Evolutionary conservation across 2,113 vertebrate genomes (phyloP), one percentile per base, ranked within the genome.

Genomic region (Microcebus murinus): DNA sequence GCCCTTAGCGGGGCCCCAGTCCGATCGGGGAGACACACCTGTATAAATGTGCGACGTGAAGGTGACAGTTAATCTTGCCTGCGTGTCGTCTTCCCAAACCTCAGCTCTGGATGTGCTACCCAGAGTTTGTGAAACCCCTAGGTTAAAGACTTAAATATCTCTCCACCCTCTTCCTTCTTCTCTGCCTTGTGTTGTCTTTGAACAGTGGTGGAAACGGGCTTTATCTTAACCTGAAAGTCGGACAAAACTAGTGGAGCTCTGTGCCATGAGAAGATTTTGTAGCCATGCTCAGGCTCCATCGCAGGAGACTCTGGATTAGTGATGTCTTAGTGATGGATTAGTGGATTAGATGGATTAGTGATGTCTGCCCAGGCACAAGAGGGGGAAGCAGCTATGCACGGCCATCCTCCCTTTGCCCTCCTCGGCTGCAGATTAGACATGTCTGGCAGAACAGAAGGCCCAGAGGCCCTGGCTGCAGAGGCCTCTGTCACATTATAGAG

Each of bases 391-490:
- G 11, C 59, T 42, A 0, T 21, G 20, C 13, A 34, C 8, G 1
- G 4, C 82, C 61, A 7, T 29, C 63, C 63, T 67, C 74, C 21
- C 6, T 4, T 18, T 63, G 50, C 59, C 82, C 2, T 68, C 42
- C 31, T 48, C 8, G 4, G 48, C n/a, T n/a, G n/a, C 18, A 9
- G 23, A 1, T 1, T 34, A 27, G 48, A 20, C 48, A 0, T 39
- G 59, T 23, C n/a, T 57, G 79, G 27, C 21, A 36, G 59, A 39
- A 6, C 27, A 20, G 61, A 27, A 31, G 25, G 14, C 45, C 4
- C 8, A 3, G 45, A 2, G 0, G 45, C 25, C 31, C 20, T 57
- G 18, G 45, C 79, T 21, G 18, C 8, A 79, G 74, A 21, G 76
- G 42, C 17, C n/a, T 36, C 55, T 42, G 36, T 14, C 29, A 9